Conservation (phyloP, 1,140 invertebrate species). For the Carposina sasakii region DNA sequence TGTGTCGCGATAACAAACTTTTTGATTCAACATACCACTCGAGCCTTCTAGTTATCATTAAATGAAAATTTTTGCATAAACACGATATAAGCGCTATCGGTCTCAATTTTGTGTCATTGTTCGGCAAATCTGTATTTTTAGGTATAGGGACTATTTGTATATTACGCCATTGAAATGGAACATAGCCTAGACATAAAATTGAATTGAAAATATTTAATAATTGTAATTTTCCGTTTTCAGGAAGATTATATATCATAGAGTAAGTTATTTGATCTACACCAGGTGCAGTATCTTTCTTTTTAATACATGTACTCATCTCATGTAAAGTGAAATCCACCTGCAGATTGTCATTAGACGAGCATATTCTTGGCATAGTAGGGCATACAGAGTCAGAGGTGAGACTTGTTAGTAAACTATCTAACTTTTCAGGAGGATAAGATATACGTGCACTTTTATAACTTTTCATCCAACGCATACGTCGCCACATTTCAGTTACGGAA, state of each 20-base stretch:
- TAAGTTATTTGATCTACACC: conserved; percentile 28
- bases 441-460: no score
- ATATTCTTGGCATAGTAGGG: no score
- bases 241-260: conserved; percentile 30
- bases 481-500: conserved; percentile 14
- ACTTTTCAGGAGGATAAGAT: no score
- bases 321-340: conserved; percentile 15
- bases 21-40: conserved; percentile 31
- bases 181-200: conserved; percentile 3
- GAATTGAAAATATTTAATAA: conserved; percentile 17
- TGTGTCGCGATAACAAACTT: conserved; percentile 18
- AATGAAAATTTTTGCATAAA: conserved; percentile 27
- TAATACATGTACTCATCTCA: conserved; percentile 24
- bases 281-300: conserved; percentile 26
- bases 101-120: conserved; percentile 4
- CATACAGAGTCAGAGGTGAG: no score
- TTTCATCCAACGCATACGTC: conserved; percentile 17
- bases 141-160: conserved; percentile 16
- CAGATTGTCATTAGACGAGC: conserved; percentile 1
- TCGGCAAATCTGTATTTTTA: neutral
- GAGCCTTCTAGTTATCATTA: conserved; percentile 23
- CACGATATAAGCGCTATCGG: conserved; percentile 33
- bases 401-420: no score
- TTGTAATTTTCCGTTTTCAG: conserved; percentile 9
- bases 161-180: conserved; percentile 17